These are phyloP conservation scores for Gasterosteus aculeatus DNA, from an alignment of 2,113 vertebrate genomes.

Conservation along the genomic window DNA sequence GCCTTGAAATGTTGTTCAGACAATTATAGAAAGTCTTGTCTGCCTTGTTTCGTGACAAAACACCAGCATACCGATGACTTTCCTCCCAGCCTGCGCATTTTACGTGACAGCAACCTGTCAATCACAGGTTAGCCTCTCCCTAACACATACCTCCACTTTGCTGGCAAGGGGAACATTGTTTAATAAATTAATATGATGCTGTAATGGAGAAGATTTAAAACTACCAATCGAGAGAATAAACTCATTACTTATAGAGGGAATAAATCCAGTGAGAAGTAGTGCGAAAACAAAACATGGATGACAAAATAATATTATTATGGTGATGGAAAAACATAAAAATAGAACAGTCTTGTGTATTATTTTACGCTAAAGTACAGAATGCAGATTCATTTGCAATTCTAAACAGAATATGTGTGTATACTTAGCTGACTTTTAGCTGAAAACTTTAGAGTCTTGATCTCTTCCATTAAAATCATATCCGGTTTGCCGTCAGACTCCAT, in stretches of 20 bases:
- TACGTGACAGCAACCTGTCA: neutral
- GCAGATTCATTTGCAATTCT: neutral
- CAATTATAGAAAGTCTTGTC: neutral
- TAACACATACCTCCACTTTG: neutral
- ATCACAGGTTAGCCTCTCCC: neutral
- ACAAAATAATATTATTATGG: neutral
- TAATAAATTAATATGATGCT: neutral
- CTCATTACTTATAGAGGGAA: neutral
- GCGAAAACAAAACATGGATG: neutral
- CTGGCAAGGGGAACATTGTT: neutral
- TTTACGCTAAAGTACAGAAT: neutral
- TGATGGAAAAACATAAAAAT: neutral
- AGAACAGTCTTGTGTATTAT: neutral
- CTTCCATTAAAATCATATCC: neutral
- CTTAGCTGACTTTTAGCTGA: too few relatives aligned
- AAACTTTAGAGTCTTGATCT: too few relatives aligned
- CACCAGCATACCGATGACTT: neutral
- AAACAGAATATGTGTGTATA: neutral
- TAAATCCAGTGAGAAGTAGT: neutral
- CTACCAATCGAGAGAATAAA: neutral
- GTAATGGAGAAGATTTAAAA: neutral
- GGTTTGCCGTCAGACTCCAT: neutral
- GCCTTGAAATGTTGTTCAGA: neutral
- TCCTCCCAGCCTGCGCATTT: neutral
- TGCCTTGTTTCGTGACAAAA: neutral